phyloP scores from a whole-genome alignment of 2,113 vertebrate species.

The Eretmochelys imbricata region DNA sequence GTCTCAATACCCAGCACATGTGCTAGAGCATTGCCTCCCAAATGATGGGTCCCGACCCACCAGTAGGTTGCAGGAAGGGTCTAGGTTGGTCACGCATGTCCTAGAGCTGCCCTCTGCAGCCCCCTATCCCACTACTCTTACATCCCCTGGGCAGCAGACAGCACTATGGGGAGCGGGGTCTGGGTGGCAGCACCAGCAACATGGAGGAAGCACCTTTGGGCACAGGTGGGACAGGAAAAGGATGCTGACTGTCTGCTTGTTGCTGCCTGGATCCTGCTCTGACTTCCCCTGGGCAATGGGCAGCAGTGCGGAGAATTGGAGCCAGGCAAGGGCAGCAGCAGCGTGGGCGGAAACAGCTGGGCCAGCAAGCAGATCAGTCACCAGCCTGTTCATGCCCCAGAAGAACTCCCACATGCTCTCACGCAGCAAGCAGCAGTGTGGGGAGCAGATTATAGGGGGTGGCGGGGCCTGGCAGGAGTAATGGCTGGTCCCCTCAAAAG shows the following conservation, averaged over 20 bases:
- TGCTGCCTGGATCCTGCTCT: background rate
- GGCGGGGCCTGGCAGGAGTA: too few relatives aligned
- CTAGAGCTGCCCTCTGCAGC: too few relatives aligned
- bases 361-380: too few relatives aligned
- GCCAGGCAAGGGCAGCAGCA: too few relatives aligned
- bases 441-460: background rate
- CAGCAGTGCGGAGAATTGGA: too few relatives aligned
- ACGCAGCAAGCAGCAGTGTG: background rate
- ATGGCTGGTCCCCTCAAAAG: background rate
- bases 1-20: background rate
- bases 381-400: too few relatives aligned
- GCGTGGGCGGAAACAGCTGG: too few relatives aligned
- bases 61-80: background rate
- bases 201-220: background rate
- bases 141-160: background rate
- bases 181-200: too few relatives aligned
- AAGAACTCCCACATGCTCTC: background rate
- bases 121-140: background rate
- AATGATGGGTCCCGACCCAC: background rate
- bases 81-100: too few relatives aligned
- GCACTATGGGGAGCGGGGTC: too few relatives aligned
- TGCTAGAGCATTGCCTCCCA: background rate
- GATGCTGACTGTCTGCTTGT: too few relatives aligned
- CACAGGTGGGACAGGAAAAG: background rate
- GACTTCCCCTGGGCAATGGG: too few relatives aligned